Base-by-base conservation (phyloP, 2,113 vertebrate genomes). In the Cromileptes altivelis region DNA sequence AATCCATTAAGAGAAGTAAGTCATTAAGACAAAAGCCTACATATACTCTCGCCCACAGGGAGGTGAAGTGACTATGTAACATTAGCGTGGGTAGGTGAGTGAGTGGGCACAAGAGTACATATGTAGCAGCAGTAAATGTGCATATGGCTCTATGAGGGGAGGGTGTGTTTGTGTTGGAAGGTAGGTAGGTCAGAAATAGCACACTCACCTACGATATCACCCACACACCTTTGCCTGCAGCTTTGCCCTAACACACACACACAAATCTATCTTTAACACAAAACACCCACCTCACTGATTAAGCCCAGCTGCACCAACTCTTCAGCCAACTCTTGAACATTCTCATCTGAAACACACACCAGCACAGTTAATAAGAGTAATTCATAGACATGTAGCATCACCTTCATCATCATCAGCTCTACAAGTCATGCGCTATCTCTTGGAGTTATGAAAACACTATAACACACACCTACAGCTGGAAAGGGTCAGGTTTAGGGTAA, bases 281-380 rank as follows among this genome's bases (percentile, higher is more conserved):
- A 58, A 76, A 70, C 58, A 37, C 96, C 84, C 86, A 98, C 97
- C 97, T 98, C 97, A 19, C 97, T 97, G 91, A 99, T 97, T 88
- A 99, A 97, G 23, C 97, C 97, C 80, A 97, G 94, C 91, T 98
- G 97, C 53, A 98, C 97, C 91, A 99, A 93, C 88, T 99, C 97
- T 15, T 92, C 96, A 0, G 97, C 96, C 95, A 98, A 83, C 86
- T 97, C 97, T 11, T 97, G 96, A 91, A 97, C 96, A 85, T 95
- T 97, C 88, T 99, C 97, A 94, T 97, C 97, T 98, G 75, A 72
- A 93, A 92, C 67, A 92, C 61, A 91, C 53, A 88, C 3, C 25
- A 52, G 33, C 10, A 37, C 37, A 81, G 56, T 80, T 53, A 75
- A 55, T 60, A 40, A 81, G 13, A 64, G 17, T 37, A 50, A 57